phyloP scores from a whole-genome alignment of 1,140 invertebrate genomes.

The Melanaphis sacchari region DNA sequence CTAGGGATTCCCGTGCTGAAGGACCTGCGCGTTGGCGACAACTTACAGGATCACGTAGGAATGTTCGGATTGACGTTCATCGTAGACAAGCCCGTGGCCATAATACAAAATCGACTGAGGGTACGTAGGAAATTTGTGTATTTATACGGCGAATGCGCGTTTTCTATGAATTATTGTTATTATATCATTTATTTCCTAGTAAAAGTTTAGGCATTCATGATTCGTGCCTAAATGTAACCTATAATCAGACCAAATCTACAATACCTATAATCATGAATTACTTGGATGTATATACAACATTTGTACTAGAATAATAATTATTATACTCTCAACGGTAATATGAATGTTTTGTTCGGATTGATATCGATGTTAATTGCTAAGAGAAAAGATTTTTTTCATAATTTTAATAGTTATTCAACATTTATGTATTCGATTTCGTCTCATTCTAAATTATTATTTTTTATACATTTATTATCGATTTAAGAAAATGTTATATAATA shows the following conservation, averaged over 20 bases:
- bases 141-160: background rate
- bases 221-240: background rate
- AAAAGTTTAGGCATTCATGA: background rate
- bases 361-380: background rate
- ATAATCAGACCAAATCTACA: background rate
- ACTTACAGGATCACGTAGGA: constrained; percentile 83
- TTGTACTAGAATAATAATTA: background rate
- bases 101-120: constrained; percentile 70
- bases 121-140: constrained; percentile 53
- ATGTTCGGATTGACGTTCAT: constrained; percentile 82
- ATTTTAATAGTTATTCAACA: background rate
- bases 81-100: constrained; percentile 77
- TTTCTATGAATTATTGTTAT: too few relatives aligned
- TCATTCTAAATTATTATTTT: background rate
- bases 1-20: constrained; percentile 76
- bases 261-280: background rate
- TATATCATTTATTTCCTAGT: background rate
- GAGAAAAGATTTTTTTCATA: background rate
- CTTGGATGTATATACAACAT: background rate
- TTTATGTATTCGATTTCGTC: background rate
- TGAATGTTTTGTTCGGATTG: background rate
- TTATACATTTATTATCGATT: background rate
- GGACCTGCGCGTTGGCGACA: constrained; percentile 74
- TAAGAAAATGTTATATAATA: background rate
- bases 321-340: background rate